Base-by-base conservation (phyloP, 53 echinoderm and acorn worm genomes). In the Paracentrotus lividus region DNA sequence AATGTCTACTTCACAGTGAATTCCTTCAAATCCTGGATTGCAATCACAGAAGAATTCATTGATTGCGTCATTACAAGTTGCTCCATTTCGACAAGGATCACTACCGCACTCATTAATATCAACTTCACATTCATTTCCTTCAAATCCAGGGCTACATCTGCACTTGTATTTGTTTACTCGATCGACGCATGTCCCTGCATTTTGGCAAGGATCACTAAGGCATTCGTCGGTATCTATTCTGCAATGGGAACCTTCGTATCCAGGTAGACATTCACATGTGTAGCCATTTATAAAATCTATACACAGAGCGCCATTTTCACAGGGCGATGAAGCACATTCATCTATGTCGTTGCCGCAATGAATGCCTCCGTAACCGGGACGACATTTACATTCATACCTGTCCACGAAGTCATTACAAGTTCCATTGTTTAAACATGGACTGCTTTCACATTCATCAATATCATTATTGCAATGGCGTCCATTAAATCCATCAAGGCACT, bases 361-460 rank as follows among this genome's bases (percentile, higher is more conserved):
- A 23, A 88, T 86, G 2, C 97, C 97, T 51, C 55, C 94, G 53
- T 88, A 97, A 9, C 97, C 97, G 4, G 81, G 77, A 8, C n/a
- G 90, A 84, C 97, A 97, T 49, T 61, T 43, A 90, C 97, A 97
- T 15, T 26, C 24, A 52, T 95, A 97, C 23, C 84, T 56, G n/a
- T 94, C 94, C 34, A 94, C 84, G 33, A 85, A 88, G 58, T 97
- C 95, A 34, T 88, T 84, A 33, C 97, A 97, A 5, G 31, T 29
- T 16, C 93, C 97, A 29, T 93, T 93, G 69, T 97, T 96, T 20
- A 93, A 95, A 64, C 97, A 97, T 4, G 97, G 97, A 93, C 34
- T 90, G 69, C 81, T 93, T 32, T 43, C 59, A 77, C 97, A 97
- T 49, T 97, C 97, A 23, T 96, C 94, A 16, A 97, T 95, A 68